Evolutionary conservation across 2,888 invertebrate species (phyloP).

Genomic region (Synergus itoensis): DNA sequence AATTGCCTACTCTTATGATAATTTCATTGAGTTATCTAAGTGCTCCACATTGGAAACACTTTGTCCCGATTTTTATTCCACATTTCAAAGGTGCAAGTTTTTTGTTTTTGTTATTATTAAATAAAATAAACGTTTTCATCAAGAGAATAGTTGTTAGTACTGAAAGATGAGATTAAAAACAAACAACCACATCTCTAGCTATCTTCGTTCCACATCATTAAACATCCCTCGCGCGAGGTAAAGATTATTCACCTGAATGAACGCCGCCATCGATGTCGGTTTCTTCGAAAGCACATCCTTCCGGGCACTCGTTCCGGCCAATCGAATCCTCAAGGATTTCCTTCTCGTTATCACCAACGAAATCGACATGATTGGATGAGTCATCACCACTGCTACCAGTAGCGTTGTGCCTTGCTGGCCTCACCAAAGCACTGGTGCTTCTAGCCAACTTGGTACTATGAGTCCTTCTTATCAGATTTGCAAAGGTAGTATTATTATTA

Average conservation of each 20-base stretch:
- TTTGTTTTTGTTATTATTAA: too few relatives aligned
- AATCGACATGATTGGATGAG: slow-evolving; percentile 56
- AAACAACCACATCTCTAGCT: background rate
- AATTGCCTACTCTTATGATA: background rate
- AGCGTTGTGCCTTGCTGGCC: slow-evolving; percentile 65
- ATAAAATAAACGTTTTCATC: too few relatives aligned
- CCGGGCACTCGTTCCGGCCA: slow-evolving; percentile 72
- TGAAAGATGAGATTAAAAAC: background rate
- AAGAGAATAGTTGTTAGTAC: background rate
- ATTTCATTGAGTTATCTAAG: background rate
- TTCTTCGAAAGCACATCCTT: slow-evolving; percentile 77
- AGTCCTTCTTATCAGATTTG: slow-evolving; percentile 82
- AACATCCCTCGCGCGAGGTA: background rate
- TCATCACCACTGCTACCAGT: slow-evolving; percentile 57
- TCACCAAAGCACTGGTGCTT: slow-evolving; percentile 79
- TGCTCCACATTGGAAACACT: background rate
- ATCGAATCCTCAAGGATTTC: slow-evolving; percentile 67
- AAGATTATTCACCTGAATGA: slow-evolving; percentile 83
- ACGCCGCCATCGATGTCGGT: slow-evolving; percentile 83
- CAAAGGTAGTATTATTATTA: slow-evolving; percentile 58
- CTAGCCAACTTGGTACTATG: slow-evolving; percentile 86
- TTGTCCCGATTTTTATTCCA: too few relatives aligned
- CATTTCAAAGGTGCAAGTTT: too few relatives aligned
- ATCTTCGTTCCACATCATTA: slow-evolving; percentile 5
- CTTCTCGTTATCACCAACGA: slow-evolving; percentile 79